phyloP scores from a whole-genome alignment of 2,797 vertebrate species.

The Austrolebias charrua region DNA sequence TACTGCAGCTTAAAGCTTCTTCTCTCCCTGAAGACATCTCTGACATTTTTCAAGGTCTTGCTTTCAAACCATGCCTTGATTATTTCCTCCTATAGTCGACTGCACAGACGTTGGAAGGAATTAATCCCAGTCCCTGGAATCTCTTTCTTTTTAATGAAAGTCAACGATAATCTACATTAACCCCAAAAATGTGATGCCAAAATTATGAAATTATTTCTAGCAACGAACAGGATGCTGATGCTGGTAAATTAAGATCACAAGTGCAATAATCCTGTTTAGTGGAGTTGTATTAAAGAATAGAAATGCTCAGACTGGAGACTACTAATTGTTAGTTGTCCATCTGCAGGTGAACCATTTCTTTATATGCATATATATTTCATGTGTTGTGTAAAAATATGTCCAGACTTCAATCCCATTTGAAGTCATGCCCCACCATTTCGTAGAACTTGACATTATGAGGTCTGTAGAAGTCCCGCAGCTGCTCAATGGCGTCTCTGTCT shows the following conservation, averaged over 20 bases:
- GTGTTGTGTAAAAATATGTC: slow-evolving; percentile 22
- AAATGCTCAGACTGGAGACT: slow-evolving; percentile 25
- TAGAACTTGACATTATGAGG: slow-evolving; percentile 94
- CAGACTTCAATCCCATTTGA: slow-evolving; percentile 86
- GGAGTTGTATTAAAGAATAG: slow-evolving; percentile 31
- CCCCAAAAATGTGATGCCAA: slow-evolving; percentile 23
- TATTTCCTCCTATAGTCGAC: slow-evolving; percentile 32
- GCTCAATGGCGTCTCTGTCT: slow-evolving; percentile 90
- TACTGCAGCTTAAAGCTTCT: slow-evolving; percentile 60
- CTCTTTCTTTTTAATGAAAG: slow-evolving; percentile 33
- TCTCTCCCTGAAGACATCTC: slow-evolving; percentile 67
- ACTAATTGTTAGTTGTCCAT: slow-evolving; percentile 15
- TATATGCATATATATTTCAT: slow-evolving; percentile 8
- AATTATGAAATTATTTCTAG: slow-evolving; percentile 36
- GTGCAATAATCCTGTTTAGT: slow-evolving; percentile 42
- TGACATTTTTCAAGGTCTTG: slow-evolving; percentile 74
- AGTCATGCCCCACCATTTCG: slow-evolving; percentile 92
- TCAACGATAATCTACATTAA: slow-evolving; percentile 54
- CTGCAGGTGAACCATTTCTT: slow-evolving; percentile 15
- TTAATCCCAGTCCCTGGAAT: slow-evolving; percentile 59
- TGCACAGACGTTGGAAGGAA: slow-evolving; percentile 65
- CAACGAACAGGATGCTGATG: slow-evolving; percentile 37
- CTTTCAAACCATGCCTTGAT: slow-evolving; percentile 68
- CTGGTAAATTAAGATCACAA: slow-evolving; percentile 37
- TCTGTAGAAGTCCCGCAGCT: slow-evolving; percentile 92